phyloP scores from a whole-genome alignment of 1,140 invertebrate genomes.

The Drosophila fuyamai region DNA sequence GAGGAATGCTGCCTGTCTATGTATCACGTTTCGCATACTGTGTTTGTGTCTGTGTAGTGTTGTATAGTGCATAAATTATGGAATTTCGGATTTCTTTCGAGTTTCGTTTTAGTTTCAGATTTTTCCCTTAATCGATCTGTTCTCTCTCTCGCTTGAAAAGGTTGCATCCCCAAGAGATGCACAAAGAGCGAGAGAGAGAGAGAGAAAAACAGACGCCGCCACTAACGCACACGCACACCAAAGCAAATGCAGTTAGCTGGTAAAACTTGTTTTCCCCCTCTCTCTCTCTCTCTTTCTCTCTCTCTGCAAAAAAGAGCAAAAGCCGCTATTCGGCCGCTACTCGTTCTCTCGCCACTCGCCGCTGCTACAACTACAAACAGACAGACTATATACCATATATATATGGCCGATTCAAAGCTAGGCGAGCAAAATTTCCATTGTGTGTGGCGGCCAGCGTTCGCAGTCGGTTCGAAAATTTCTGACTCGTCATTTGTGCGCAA shows the following conservation, averaged over 20 bases:
- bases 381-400: constrained; percentile 23
- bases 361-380: constrained; percentile 36
- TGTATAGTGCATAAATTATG: constrained; percentile 76
- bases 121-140: constrained; percentile 68
- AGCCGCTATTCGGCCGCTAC: constrained; percentile 70
- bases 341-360: constrained; percentile 68
- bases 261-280: constrained; percentile 71
- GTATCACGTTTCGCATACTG: constrained; percentile 68
- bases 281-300: constrained; percentile 33
- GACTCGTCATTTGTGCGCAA: constrained; percentile 79
- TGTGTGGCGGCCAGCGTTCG: constrained; percentile 74
- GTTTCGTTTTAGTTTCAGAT: constrained; percentile 30
- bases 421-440: constrained; percentile 84
- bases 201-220: constrained; percentile 60
- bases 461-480: constrained; percentile 81
- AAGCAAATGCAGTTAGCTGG: constrained; percentile 30
- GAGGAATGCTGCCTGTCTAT: constrained; percentile 69
- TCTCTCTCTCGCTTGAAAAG: constrained; percentile 37
- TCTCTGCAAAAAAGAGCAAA: constrained; percentile 72
- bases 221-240: constrained; percentile 51
- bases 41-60: constrained; percentile 58
- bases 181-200: constrained; percentile 49
- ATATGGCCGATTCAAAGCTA: constrained; percentile 72
- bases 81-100: constrained; percentile 43
- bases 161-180: constrained; percentile 77